phyloP scores from a whole-genome alignment of 2,797 vertebrate genomes.

The Vultur gryphus region DNA sequence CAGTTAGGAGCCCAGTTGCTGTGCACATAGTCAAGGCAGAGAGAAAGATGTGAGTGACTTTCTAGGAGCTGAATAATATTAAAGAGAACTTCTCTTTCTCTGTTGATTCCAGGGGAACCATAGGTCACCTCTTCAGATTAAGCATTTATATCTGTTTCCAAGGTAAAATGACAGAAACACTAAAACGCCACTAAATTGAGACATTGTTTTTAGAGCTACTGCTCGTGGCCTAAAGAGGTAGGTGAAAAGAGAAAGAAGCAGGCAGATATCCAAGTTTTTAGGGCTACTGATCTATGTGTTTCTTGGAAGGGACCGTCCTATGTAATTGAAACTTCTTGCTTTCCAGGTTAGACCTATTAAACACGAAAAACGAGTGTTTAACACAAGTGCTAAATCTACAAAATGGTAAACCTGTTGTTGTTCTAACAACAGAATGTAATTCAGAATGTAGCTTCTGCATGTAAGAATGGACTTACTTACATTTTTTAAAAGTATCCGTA shows the following conservation, averaged over 20 bases:
- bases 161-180: background rate
- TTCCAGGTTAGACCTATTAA: background rate
- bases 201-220: background rate
- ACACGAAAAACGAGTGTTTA: background rate
- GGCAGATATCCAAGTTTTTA: background rate
- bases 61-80: background rate
- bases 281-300: background rate
- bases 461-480: background rate
- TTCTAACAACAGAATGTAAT: slow-evolving; percentile 15
- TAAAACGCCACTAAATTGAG: background rate
- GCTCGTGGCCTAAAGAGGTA: background rate
- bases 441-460: background rate
- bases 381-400: background rate
- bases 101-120: background rate
- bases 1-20: background rate
- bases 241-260: background rate
- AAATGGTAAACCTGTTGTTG: background rate
- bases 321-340: background rate
- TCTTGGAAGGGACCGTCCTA: background rate
- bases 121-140: background rate
- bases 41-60: background rate
- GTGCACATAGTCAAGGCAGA: background rate
- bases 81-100: background rate
- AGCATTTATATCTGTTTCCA: background rate
- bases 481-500: background rate